Evolutionary conservation across 2,888 invertebrate species (phyloP).

Genomic region (Strigamia transsilvanica): DNA sequence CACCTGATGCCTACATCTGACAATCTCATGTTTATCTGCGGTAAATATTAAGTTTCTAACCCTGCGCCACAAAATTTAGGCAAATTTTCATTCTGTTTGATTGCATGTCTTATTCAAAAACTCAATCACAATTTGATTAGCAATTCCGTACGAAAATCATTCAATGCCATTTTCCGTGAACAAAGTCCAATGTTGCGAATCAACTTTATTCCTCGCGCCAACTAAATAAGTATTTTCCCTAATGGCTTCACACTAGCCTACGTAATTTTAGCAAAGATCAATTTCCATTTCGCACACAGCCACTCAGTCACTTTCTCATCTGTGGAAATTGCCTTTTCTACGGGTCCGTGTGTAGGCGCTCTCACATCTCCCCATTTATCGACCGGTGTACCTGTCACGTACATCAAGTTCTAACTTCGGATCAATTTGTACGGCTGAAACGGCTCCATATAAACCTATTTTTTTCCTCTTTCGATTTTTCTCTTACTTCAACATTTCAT

Average conservation of each 20-base stretch:
- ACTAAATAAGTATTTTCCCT: slow-evolving; percentile 36
- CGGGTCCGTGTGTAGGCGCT: slow-evolving; percentile 34
- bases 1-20: neutral
- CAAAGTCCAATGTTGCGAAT: slow-evolving; percentile 4
- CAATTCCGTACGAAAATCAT: slow-evolving; percentile 29
- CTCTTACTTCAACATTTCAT: slow-evolving; percentile 22
- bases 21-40: neutral
- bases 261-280: slow-evolving; percentile 43
- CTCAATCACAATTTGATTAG: slow-evolving; percentile 15
- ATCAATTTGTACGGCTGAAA: slow-evolving; percentile 43
- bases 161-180: slow-evolving; percentile 5
- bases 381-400: slow-evolving; percentile 48
- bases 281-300: slow-evolving; percentile 41
- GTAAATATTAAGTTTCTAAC: neutral
- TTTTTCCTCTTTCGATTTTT: slow-evolving; percentile 11
- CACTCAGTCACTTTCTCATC: slow-evolving; percentile 48
- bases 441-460: slow-evolving; percentile 43
- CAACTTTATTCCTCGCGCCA: slow-evolving; percentile 1
- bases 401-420: slow-evolving; percentile 43
- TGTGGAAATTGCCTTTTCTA: slow-evolving; percentile 47
- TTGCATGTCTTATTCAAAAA: slow-evolving; percentile 1
- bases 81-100: neutral
- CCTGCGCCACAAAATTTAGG: neutral
- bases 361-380: slow-evolving; percentile 44
- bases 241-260: slow-evolving; percentile 37